Evolutionary conservation across 2,888 invertebrate species (phyloP).

Genomic region (Augiades crinisus): DNA sequence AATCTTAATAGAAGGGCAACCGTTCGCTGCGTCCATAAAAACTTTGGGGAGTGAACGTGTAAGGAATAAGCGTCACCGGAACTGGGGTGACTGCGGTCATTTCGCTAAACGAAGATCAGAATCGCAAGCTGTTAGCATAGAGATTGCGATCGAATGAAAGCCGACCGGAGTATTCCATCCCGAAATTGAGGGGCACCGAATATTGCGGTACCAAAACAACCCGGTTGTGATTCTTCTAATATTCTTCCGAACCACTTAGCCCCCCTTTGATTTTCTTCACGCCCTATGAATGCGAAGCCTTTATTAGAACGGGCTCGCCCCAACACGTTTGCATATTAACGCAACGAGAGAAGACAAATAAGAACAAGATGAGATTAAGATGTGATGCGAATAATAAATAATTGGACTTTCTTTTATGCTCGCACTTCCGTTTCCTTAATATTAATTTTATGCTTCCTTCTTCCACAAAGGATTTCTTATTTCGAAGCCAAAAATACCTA

Average conservation of each 20-base stretch:
- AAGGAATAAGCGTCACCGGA: constrained; percentile 76
- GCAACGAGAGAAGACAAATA: constrained; percentile 23
- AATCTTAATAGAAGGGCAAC: constrained; percentile 62
- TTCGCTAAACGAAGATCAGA: constrained; percentile 81
- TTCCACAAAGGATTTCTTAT: constrained; percentile 7
- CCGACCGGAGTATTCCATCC: constrained; percentile 76
- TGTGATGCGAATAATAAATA: constrained; percentile 25
- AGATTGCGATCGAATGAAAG: constrained; percentile 80
- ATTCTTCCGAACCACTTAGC: constrained; percentile 60
- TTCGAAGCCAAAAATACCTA: constrained; percentile 4
- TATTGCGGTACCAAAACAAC: constrained; percentile 74
- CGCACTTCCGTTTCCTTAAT: constrained; percentile 1
- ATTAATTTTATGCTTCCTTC: constrained; percentile 13
- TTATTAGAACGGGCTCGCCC: constrained; percentile 40
- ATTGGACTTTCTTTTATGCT: constrained; percentile 4
- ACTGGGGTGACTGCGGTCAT: constrained; percentile 78
- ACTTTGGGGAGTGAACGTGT: constrained; percentile 76
- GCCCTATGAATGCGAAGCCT: constrained; percentile 45
- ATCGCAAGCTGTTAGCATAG: constrained; percentile 81
- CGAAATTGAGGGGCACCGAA: constrained; percentile 69
- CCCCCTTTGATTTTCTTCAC: constrained; percentile 64
- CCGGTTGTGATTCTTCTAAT: constrained; percentile 66
- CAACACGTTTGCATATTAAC: constrained; percentile 25
- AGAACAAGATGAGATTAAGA: constrained; percentile 20
- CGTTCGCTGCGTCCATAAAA: constrained; percentile 71